Evolutionary conservation across 2,888 invertebrate species (phyloP), one percentile per base, ranked within the genome.

Genomic region (Aquatica leii): DNA sequence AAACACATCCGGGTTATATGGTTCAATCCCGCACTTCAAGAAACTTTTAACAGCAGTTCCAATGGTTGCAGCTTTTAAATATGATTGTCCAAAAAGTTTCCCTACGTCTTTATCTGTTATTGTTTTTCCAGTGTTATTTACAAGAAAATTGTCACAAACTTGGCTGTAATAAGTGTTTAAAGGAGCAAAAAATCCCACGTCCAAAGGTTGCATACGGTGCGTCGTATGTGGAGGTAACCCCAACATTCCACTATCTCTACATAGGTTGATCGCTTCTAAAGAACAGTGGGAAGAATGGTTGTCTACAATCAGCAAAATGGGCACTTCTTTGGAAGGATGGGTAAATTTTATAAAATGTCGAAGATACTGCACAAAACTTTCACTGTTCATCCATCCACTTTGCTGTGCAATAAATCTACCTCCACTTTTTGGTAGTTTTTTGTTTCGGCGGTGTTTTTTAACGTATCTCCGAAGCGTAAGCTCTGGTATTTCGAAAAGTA

Each of bases 221-320:
- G 73, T 70, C 43, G 69, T 71, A 59, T 74, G 75, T 8, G 72
- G 75, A 14, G 74, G 73, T 21, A 73, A 60, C 14, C 69, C 68
- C 18, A 75, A 41, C 58, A 74, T 65, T 48, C 52, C n/a, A n/a
- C n/a, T n/a, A n/a, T n/a, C n/a, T n/a, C n/a, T n/a, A n/a, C n/a
- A n/a, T n/a, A n/a, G n/a, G n/a, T n/a, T n/a, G n/a, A n/a, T n/a
- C n/a, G n/a, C n/a, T n/a, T n/a, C n/a, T n/a, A n/a, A n/a, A n/a
- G 73, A 72, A 20, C 62, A 66, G 46, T 70, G 71, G n/a, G 69
- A 65, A 11, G 64, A 58, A 59, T 73, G 73, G 34, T 71, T 73
- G 63, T 73, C 72, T n/a, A 74, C 59, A 9, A 74, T 58, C 48
- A 73, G 59, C n/a, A n/a, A n/a, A n/a, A n/a, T n/a, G n/a, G n/a